Percentiles rank a stretch among this genome's conserved stretches.
These are phyloP conservation scores for Metaphire vulgaris DNA, from an alignment of 1,140 invertebrate genomes.

Conservation along the genomic window DNA sequence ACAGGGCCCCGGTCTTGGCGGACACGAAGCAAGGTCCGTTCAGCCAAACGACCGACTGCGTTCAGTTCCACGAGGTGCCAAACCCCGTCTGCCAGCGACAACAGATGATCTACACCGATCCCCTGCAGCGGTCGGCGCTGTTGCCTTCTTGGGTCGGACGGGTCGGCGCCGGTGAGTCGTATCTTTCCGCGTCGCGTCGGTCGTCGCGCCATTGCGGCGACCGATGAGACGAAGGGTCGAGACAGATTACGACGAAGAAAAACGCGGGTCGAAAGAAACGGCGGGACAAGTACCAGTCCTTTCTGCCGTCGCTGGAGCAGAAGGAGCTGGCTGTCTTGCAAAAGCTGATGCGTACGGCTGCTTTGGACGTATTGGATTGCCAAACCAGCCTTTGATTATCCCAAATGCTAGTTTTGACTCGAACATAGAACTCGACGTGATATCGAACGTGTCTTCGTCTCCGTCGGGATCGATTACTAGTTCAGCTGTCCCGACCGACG, in stretches of 20 bases:
- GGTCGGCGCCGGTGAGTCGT: neutral
- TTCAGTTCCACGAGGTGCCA: conserved; percentile 32
- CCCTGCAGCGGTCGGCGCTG: neutral
- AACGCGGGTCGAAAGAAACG: conserved; percentile 38
- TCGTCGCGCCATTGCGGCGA: neutral
- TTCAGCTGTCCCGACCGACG: neutral
- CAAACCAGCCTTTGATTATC: conserved; percentile 2
- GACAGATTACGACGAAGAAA: conserved; percentile 54
- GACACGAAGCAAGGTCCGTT: conserved; percentile 39
- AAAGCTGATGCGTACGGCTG: neutral
- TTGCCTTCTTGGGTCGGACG: neutral
- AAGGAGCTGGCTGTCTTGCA: neutral
- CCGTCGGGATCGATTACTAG: conserved; percentile 20
- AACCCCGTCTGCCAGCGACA: conserved; percentile 1
- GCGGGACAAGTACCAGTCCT: neutral
- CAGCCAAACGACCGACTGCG: conserved; percentile 46
- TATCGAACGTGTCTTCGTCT: conserved; percentile 60
- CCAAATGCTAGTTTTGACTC: conserved; percentile 80
- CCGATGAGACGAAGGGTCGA: neutral
- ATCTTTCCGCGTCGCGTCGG: neutral
- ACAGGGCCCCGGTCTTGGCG: conserved; percentile 33
- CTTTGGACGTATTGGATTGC: neutral
- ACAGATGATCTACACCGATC: conserved; percentile 5
- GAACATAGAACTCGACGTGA: conserved; percentile 71
- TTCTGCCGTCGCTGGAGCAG: neutral